Base-by-base conservation (phyloP, 2,888 invertebrate species). In the Platerodrilus igneus region DNA sequence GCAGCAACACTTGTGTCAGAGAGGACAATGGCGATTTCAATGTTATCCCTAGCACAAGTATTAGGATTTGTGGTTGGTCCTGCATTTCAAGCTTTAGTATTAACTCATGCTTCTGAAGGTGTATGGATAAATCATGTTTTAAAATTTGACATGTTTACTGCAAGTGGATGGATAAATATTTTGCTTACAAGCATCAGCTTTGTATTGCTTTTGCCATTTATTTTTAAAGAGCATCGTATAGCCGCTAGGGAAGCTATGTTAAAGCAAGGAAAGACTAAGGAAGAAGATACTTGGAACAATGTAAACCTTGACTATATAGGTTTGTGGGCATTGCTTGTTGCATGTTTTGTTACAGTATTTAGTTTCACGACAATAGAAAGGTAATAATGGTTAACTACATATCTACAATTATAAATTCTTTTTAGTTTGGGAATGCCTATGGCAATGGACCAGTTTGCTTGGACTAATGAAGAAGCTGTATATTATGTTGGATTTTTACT, bases 401-500 rank as follows among this genome's bases (percentile, higher is more conserved):
- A 19, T n/a, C n/a, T n/a, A n/a, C n/a, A n/a, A n/a, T n/a, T n/a
- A n/a, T n/a, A n/a, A n/a, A n/a, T n/a, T n/a, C 7, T 19, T 19
- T 7, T 23, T 9, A 23, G 25, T 5, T 72, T 89, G 50, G 88
- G 84, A 11, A 86, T 88, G 6, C 79, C 87, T 3, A 72, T 90
- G 34, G 86, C 86, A 18, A 89, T 88, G 84, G 89, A 90, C 63
- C 87, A 89, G 70, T 89, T 90, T 67, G 90, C 81, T 18, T 90
- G 89, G 89, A 76, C 78, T 43, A 83, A 86, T 68, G 67, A 72
- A 32, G 77, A 85, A 61, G 82, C 89, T 7, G 69, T 90, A 20
- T 78, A 79, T 65, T 83, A 87, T 63, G 84, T 90, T 79, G 90
- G 90, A 29, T 73, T 86, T 36, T 70, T 89, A 41, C 84, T 90